These are phyloP conservation scores for Caenorhabditis sp. DNA, from an alignment of 2,888 invertebrate species.

Conservation along the genomic window DNA sequence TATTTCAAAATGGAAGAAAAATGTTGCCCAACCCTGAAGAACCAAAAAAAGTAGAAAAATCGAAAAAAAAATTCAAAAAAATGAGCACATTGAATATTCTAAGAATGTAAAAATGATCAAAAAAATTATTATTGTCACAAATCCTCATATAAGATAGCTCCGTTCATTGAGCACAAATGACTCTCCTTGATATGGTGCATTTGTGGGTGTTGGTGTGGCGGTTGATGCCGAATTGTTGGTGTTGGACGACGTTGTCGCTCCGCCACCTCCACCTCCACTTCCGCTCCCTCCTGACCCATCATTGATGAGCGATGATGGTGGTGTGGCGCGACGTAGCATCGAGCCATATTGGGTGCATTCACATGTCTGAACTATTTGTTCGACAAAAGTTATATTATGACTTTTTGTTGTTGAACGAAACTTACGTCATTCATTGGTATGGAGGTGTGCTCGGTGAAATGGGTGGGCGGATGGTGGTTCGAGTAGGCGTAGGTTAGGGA, in stretches of 20 bases:
- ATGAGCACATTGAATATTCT: no score
- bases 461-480: slow-evolving; percentile 36
- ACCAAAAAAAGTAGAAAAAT: no score
- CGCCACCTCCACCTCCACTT: background rate
- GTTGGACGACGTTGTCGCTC: background rate
- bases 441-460: slow-evolving; percentile 37
- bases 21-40: no score
- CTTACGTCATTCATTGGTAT: slow-evolving; percentile 44
- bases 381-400: background rate
- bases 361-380: slow-evolving; percentile 45
- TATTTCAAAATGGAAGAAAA: no score
- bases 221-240: slow-evolving; percentile 17
- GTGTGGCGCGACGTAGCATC: slow-evolving; percentile 43
- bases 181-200: slow-evolving; percentile 65
- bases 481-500: slow-evolving; percentile 37
- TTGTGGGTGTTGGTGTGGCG: slow-evolving; percentile 13
- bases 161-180: slow-evolving; percentile 68
- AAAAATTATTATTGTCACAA: background rate
- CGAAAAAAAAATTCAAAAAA: no score
- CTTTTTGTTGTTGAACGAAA: background rate
- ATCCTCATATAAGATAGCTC: slow-evolving; percentile 63
- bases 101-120: no score
- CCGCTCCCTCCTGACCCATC: background rate
- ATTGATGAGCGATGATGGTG: slow-evolving; percentile 10
- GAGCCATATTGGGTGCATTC: slow-evolving; percentile 56